phyloP scores from a whole-genome alignment of 2,888 invertebrate genomes.

The Amiota minor region DNA sequence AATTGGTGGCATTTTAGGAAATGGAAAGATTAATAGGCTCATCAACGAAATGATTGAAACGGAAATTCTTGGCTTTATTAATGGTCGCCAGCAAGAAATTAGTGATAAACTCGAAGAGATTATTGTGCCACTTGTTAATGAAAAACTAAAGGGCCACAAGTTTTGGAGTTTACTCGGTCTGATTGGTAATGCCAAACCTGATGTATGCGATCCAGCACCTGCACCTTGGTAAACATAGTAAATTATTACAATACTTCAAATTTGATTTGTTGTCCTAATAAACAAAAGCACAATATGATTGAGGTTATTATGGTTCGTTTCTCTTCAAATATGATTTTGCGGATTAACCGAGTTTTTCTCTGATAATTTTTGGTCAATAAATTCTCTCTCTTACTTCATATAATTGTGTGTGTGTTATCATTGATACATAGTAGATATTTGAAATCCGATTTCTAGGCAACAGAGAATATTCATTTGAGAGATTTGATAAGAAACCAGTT shows the following conservation, averaged over 20 bases:
- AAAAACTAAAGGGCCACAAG: constrained; percentile 61
- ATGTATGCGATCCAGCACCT: constrained; percentile 59
- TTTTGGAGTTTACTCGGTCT: constrained; percentile 60
- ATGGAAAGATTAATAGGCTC: constrained; percentile 57
- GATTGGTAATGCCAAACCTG: constrained; percentile 27
- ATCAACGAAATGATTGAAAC: constrained; percentile 62
- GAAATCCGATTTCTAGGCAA: no score
- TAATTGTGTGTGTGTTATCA: no score
- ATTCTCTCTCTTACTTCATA: no score
- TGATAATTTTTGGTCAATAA: no score
- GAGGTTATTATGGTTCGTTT: no score
- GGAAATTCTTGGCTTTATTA: constrained; percentile 57
- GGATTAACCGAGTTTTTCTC: no score
- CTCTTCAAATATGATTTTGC: no score
- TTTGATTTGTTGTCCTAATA: constrained; percentile 9
- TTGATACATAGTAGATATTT: no score
- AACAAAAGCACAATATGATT: background rate
- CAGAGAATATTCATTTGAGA: no score
- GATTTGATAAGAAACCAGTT: background rate
- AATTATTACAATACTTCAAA: background rate
- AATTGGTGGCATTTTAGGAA: constrained; percentile 66
- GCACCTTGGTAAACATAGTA: constrained; percentile 58
- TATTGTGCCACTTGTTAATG: constrained; percentile 62
- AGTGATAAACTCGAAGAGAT: constrained; percentile 54
- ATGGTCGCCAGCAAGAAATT: constrained; percentile 58